Conservation (phyloP, 2,888 invertebrate species). For the Physocephala rufipes region DNA sequence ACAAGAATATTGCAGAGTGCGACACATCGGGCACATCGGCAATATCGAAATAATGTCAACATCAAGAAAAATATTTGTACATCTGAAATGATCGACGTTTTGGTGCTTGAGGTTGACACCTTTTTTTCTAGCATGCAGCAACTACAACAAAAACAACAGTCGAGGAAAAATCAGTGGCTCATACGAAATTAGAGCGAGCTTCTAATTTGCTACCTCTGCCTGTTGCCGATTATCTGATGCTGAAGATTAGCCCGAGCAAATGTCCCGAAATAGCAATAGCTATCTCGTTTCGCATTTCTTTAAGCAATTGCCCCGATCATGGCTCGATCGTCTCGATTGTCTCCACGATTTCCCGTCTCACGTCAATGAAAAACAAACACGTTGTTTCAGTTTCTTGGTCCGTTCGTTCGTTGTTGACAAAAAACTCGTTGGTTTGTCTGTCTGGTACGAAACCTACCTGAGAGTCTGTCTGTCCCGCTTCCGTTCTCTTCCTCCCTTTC, state of each 20-base stretch:
- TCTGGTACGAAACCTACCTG: conserved; percentile 19
- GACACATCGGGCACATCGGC: conserved; percentile 5
- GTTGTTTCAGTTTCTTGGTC: not conserved
- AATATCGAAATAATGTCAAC: conserved; percentile 52
- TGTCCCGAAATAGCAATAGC: conserved; percentile 7
- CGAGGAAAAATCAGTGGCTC: not conserved
- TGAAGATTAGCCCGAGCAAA: conserved; percentile 17
- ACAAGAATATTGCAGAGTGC: conserved; percentile 44
- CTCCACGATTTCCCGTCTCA: not conserved
- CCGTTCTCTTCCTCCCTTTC: not conserved
- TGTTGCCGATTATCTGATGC: conserved; percentile 1
- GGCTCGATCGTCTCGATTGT: not conserved
- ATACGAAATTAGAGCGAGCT: too few species aligned
- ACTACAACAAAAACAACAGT: not conserved
- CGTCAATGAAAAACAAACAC: conserved; percentile 24
- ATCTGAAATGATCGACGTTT: conserved; percentile 57
- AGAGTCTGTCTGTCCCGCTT: not conserved
- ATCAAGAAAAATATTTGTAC: conserved; percentile 60
- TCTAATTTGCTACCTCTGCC: too few species aligned
- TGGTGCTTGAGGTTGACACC: conserved; percentile 48
- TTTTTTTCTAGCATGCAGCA: not conserved
- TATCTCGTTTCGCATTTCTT: conserved; percentile 7
- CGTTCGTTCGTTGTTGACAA: conserved; percentile 1
- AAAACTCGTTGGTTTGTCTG: not conserved
- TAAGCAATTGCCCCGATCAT: not conserved